phyloP scores from a whole-genome alignment of 2,113 vertebrate species.

The Rynchops niger region DNA sequence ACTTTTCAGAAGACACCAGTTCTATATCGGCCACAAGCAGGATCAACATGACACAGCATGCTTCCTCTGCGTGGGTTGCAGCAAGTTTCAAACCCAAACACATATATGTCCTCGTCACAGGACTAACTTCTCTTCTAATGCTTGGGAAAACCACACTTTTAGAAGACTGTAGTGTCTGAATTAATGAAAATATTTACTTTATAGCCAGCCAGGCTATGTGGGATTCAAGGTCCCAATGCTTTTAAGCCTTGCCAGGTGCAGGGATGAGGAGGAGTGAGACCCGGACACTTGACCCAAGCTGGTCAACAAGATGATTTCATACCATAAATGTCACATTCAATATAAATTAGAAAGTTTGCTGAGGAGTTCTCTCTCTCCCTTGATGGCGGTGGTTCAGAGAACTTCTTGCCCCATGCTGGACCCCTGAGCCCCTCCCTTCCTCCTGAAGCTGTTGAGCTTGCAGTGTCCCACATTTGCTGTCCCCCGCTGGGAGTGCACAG shows the following conservation, averaged over 20 bases:
- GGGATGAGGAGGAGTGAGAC: background rate
- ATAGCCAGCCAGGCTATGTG: background rate
- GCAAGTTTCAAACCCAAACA: background rate
- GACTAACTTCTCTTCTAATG: background rate
- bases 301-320: background rate
- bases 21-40: background rate
- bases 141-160: background rate
- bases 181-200: background rate
- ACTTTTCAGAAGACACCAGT: background rate
- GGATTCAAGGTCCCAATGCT: background rate
- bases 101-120: background rate
- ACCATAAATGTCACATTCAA: background rate
- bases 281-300: background rate
- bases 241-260: background rate
- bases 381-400: background rate
- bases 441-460: background rate
- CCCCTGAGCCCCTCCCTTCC: background rate
- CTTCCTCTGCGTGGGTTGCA: rapidly evolving
- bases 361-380: background rate
- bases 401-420: background rate
- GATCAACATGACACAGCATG: rapidly evolving
- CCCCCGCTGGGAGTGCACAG: background rate
- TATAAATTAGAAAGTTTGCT: background rate
- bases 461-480: background rate
- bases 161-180: background rate